These are phyloP conservation scores for Leptoteleia sp. DNA, from an alignment of 1,140 invertebrate genomes.

Conservation along the genomic window DNA sequence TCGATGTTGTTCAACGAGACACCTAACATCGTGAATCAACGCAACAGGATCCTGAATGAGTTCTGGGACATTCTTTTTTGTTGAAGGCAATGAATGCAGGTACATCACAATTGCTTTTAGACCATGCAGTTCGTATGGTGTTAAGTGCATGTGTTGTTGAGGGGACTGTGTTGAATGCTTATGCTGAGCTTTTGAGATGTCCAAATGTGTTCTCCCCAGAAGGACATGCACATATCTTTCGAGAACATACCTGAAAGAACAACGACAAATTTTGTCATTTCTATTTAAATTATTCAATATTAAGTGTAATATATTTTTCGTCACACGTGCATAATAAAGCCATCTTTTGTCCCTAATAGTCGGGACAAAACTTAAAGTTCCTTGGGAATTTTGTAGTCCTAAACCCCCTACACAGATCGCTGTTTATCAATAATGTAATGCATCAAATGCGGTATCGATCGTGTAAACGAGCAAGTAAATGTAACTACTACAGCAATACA, in stretches of 20 bases:
- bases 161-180: constrained; percentile 72
- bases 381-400: no score
- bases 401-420: no score
- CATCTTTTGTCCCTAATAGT: no score
- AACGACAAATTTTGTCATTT: no score
- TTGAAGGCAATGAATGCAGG: constrained; percentile 91
- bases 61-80: constrained; percentile 95
- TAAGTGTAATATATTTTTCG: no score
- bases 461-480: no score
- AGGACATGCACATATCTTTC: constrained; percentile 95
- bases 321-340: no score
- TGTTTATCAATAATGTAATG: no score
- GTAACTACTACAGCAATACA: no score
- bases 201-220: constrained; percentile 90
- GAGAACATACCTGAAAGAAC: constrained; percentile 88
- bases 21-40: constrained; percentile 93
- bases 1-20: constrained; percentile 92
- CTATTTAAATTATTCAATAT: no score
- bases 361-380: no score
- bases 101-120: constrained; percentile 96
- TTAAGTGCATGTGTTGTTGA: constrained; percentile 87
- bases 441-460: no score
- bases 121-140: constrained; percentile 92
- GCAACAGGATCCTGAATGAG: constrained; percentile 93
- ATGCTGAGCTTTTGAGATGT: constrained; percentile 77